phyloP scores from a whole-genome alignment of 2,113 vertebrate species.

The Bufo gargarizans region DNA sequence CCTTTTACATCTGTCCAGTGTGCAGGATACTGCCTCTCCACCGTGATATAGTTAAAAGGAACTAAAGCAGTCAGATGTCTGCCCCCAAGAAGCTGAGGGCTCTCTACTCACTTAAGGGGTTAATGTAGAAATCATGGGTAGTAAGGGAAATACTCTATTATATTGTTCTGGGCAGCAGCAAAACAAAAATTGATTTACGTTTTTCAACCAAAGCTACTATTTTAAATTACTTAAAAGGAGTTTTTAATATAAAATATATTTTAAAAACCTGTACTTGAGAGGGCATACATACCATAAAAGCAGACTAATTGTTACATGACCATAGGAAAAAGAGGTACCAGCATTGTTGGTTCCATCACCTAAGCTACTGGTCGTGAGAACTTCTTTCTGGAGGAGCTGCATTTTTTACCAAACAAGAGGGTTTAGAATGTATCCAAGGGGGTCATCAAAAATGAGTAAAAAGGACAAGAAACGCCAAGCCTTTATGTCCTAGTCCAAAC shows the following conservation, averaged over 20 bases:
- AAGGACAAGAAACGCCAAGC: too few relatives aligned
- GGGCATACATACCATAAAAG: too few relatives aligned
- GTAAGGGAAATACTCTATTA: not conserved
- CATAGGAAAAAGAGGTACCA: too few relatives aligned
- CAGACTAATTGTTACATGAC: too few relatives aligned
- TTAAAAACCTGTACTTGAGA: not conserved
- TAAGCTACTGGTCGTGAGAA: too few relatives aligned
- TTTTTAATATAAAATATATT: not conserved
- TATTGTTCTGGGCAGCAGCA: not conserved
- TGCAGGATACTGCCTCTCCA: conserved; percentile 75
- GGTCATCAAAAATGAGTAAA: too few relatives aligned
- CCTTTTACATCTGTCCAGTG: conserved; percentile 71
- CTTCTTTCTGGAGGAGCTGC: too few relatives aligned
- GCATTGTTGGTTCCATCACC: too few relatives aligned
- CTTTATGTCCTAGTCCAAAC: too few relatives aligned
- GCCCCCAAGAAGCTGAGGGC: conserved; percentile 70
- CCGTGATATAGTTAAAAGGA: conserved; percentile 75
- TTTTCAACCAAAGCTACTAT: not conserved
- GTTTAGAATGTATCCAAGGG: too few relatives aligned
- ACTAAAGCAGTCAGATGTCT: conserved; percentile 72
- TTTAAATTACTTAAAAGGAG: not conserved
- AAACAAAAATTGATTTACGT: not conserved
- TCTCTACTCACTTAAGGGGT: conserved; percentile 68
- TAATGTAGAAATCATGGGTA: conserved; percentile 64
- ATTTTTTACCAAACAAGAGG: too few relatives aligned